A percentile compares a stretch with the other conserved stretches of the same genome.
Conservation (phyloP, 2,888 invertebrate species). For the Digitonthophagus gazella region DNA sequence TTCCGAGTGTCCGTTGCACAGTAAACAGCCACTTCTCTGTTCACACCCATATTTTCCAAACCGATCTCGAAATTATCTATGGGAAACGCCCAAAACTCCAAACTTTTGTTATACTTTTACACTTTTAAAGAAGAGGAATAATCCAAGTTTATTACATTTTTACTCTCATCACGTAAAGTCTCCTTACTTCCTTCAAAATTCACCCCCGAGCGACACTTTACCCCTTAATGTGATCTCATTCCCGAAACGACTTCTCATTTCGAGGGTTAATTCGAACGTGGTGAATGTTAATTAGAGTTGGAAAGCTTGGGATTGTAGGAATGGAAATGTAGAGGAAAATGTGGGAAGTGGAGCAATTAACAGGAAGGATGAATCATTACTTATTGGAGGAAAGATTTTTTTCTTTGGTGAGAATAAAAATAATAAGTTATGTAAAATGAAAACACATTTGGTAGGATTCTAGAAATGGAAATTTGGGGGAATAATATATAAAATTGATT, state of each 20-base stretch:
- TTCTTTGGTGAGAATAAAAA: no score
- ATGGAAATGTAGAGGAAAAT: no score
- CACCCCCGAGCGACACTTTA: neutral
- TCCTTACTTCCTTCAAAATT: neutral
- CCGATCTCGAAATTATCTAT: neutral
- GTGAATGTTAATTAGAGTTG: neutral
- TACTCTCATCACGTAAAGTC: no score
- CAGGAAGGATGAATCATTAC: neutral
- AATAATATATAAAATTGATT: no score
- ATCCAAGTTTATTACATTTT: no score
- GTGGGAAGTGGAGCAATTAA: neutral
- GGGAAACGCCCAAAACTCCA: neutral
- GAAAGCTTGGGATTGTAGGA: no score
- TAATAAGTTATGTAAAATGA: no score
- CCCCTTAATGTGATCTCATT: neutral
- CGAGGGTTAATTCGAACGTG: neutral
- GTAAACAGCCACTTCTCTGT: conserved; percentile 11
- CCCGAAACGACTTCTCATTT: neutral
- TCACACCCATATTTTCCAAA: conserved; percentile 7
- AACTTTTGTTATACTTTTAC: neutral
- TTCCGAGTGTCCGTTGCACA: conserved; percentile 9
- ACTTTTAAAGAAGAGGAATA: neutral
- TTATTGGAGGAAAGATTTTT: neutral
- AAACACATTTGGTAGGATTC: no score
- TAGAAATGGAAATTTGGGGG: no score